Evolutionary conservation across 1,140 invertebrate genomes (phyloP).

Genomic region (Diorhabda sublineata): DNA sequence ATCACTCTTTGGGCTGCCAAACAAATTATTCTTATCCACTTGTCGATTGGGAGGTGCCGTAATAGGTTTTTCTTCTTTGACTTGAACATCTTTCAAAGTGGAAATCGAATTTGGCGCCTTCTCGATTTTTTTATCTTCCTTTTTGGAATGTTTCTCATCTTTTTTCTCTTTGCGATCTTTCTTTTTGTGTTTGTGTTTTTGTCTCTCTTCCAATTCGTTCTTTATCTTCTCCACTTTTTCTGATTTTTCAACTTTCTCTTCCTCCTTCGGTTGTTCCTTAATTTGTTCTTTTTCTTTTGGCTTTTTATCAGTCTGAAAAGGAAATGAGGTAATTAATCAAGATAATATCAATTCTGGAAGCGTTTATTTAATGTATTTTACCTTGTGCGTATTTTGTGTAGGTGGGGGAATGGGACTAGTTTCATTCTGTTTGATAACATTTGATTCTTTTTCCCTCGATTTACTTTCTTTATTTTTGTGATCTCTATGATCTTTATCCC

Average conservation of each 20-base stretch:
- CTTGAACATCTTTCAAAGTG: background rate
- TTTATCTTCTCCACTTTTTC: slow-evolving; percentile 31
- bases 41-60: slow-evolving; percentile 6
- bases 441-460: slow-evolving; percentile 27
- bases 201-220: slow-evolving; percentile 35
- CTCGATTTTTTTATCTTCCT: slow-evolving; percentile 23
- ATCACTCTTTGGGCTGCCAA: slow-evolving; percentile 32
- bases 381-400: background rate
- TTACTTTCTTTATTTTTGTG: slow-evolving; percentile 39
- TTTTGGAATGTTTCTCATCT: slow-evolving; percentile 29
- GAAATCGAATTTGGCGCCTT: slow-evolving; percentile 10
- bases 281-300: slow-evolving; percentile 30
- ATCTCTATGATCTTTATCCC: slow-evolving; percentile 37
- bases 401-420: background rate
- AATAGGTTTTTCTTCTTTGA: background rate
- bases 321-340: background rate
- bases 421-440: slow-evolving; percentile 4
- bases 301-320: slow-evolving; percentile 29
- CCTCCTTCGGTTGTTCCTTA: slow-evolving; percentile 26
- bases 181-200: slow-evolving; percentile 42
- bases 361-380: background rate
- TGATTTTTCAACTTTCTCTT: slow-evolving; percentile 27
- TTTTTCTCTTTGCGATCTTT: slow-evolving; percentile 39
- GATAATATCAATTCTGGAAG: background rate
- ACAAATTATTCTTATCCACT: slow-evolving; percentile 30